phyloP scores from a whole-genome alignment of 92 coral and sea anemone genomes.

The Galaxea fascicularis region DNA sequence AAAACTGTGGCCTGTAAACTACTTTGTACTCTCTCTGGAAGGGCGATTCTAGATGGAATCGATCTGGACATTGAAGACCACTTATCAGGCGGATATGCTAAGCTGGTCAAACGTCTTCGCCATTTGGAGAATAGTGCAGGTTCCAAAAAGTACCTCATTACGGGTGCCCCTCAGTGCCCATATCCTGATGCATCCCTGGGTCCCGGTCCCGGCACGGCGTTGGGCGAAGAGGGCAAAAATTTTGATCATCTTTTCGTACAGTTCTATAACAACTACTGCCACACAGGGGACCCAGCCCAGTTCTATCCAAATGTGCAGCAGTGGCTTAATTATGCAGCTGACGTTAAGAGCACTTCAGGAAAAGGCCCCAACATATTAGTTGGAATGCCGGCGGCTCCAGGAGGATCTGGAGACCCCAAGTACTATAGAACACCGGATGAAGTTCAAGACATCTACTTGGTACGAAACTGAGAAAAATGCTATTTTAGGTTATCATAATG shows the following conservation, averaged over 20 bases:
- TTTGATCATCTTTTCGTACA: conserved; percentile 63
- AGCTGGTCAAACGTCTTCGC: conserved; percentile 34
- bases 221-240: conserved; percentile 23
- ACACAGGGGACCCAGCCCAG: conserved; percentile 48
- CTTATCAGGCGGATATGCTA: conserved; percentile 21
- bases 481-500: no score
- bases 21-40: neutral
- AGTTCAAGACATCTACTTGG: conserved; percentile 28
- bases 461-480: no score
- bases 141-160: conserved; percentile 29
- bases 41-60: conserved; percentile 49
- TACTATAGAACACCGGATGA: conserved; percentile 24
- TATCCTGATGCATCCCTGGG: conserved; percentile 55
- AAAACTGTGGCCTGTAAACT: no score
- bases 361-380: neutral
- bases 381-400: conserved; percentile 28
- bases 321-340: conserved; percentile 54
- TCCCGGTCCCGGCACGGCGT: conserved; percentile 26
- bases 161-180: conserved; percentile 58
- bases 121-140: conserved; percentile 11
- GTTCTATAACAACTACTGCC: conserved; percentile 68
- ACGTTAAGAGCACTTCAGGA: neutral
- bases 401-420: conserved; percentile 19
- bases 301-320: conserved; percentile 30
- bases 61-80: conserved; percentile 49